Conservation (phyloP, 2,888 invertebrate species). For the Omphaloscelis lunosa region DNA sequence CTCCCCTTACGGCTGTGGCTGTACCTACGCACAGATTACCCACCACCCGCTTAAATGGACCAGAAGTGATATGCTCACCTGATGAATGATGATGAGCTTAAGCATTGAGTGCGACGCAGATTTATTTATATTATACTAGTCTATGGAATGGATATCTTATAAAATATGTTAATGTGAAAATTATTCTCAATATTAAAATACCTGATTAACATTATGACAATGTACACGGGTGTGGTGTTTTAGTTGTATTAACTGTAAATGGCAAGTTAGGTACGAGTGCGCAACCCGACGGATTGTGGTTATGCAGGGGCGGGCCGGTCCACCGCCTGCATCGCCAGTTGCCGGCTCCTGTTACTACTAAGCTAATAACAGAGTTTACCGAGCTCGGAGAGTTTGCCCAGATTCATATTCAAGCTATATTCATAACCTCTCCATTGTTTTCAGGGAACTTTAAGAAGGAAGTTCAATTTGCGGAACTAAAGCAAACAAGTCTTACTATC, state of each 20-base stretch:
- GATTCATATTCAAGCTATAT: slow-evolving; percentile 72
- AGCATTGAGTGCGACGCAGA: slow-evolving; percentile 38
- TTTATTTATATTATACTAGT: slow-evolving; percentile 24
- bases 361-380: slow-evolving; percentile 83
- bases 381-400: slow-evolving; percentile 72
- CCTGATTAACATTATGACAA: slow-evolving; percentile 22
- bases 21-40: slow-evolving; percentile 77
- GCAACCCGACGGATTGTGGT: slow-evolving; percentile 70
- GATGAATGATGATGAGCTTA: slow-evolving; percentile 82
- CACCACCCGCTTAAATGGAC: slow-evolving; percentile 83
- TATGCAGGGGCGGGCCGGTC: slow-evolving; percentile 71
- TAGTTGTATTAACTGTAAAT: slow-evolving; percentile 50
- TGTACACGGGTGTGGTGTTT: slow-evolving; percentile 27
- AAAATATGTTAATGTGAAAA: slow-evolving; percentile 16
- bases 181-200: slow-evolving; percentile 21
- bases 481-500: slow-evolving; percentile 30
- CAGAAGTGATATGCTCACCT: slow-evolving; percentile 82
- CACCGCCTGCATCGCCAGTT: slow-evolving; percentile 72
- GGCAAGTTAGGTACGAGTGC: slow-evolving; percentile 61
- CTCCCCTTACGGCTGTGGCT: slow-evolving; percentile 72
- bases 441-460: slow-evolving; percentile 55
- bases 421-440: slow-evolving; percentile 59
- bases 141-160: not conserved
- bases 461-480: slow-evolving; percentile 56
- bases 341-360: slow-evolving; percentile 77